Percentiles rank a stretch among this genome's conserved stretches.
phyloP scores from a whole-genome alignment of 2,797 vertebrate genomes.

The Naso thynnoides region DNA sequence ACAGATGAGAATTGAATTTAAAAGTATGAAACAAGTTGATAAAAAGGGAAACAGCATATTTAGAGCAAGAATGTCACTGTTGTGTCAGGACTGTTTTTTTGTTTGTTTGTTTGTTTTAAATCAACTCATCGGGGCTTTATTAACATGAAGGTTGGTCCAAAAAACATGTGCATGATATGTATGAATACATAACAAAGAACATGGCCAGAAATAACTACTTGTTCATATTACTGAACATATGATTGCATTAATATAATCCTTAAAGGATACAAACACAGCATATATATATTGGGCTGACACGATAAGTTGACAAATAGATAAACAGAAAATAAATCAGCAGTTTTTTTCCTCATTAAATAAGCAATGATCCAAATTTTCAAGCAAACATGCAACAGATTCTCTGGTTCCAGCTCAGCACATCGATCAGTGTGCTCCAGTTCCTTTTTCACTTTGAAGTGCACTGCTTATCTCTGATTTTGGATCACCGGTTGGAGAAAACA shows the following conservation, averaged over 20 bases:
- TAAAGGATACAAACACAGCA: neutral
- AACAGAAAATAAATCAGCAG: neutral
- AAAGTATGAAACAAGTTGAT: slow-evolving; percentile 14
- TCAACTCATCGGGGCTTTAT: neutral
- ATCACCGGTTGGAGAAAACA: too few relatives aligned
- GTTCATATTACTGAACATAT: neutral
- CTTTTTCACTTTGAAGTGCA: neutral
- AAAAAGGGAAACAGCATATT: neutral
- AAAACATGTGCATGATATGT: neutral
- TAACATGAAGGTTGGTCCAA: neutral
- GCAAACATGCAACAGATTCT: neutral
- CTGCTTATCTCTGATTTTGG: neutral
- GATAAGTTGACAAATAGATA: neutral
- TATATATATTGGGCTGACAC: neutral
- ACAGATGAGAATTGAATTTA: slow-evolving; percentile 23
- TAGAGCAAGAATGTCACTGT: neutral
- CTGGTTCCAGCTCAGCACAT: neutral
- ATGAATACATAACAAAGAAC: too few relatives aligned
- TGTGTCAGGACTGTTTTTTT: neutral
- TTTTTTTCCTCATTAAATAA: neutral
- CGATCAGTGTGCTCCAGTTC: neutral
- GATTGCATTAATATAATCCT: neutral
- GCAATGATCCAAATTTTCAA: neutral
- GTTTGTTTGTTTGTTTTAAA: neutral
- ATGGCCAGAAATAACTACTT: neutral